phyloP scores from a whole-genome alignment of 2,797 vertebrate genomes.

The Sebastiscus tertius region DNA sequence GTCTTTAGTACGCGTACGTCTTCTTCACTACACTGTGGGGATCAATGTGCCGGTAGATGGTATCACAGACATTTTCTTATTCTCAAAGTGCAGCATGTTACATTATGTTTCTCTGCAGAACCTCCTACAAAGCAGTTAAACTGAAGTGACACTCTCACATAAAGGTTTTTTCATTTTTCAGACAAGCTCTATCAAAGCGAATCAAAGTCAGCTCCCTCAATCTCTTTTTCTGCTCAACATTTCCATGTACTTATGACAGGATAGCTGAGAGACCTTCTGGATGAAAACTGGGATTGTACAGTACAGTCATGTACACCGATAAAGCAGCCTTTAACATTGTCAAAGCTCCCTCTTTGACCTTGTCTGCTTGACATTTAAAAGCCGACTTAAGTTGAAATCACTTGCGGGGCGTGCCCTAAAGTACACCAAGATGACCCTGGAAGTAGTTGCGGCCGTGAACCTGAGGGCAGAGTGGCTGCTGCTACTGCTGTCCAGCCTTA shows the following conservation, averaged over 20 bases:
- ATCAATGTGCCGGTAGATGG: conserved; percentile 19
- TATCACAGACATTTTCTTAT: conserved; percentile 19
- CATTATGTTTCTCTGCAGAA: conserved; percentile 31
- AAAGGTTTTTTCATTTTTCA: conserved; percentile 65
- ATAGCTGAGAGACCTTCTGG: conserved; percentile 41
- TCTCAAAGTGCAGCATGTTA: conserved; percentile 15
- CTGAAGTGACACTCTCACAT: conserved; percentile 58
- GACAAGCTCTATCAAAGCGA: conserved; percentile 59
- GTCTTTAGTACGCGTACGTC: conserved; percentile 18
- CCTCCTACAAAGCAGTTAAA: conserved; percentile 40
- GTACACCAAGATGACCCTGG: conserved; percentile 42
- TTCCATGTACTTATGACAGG: conserved; percentile 49
- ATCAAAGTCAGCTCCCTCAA: conserved; percentile 60
- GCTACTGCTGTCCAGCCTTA: conserved; percentile 63
- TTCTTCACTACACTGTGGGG: conserved; percentile 18
- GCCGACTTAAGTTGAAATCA: conserved; percentile 40
- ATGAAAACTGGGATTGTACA: conserved; percentile 20
- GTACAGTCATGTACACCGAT: conserved; percentile 18
- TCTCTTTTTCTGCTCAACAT: conserved; percentile 41
- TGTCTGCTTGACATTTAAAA: conserved; percentile 57
- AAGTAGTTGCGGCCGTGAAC: conserved; percentile 19
- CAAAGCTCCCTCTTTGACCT: conserved; percentile 38
- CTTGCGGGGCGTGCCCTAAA: background rate
- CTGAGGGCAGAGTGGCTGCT: conserved; percentile 40
- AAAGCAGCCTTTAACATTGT: conserved; percentile 33